These are phyloP conservation scores for Stomatorhinus walkeri DNA, from an alignment of 2,797 vertebrate species.

Conservation along the genomic window DNA sequence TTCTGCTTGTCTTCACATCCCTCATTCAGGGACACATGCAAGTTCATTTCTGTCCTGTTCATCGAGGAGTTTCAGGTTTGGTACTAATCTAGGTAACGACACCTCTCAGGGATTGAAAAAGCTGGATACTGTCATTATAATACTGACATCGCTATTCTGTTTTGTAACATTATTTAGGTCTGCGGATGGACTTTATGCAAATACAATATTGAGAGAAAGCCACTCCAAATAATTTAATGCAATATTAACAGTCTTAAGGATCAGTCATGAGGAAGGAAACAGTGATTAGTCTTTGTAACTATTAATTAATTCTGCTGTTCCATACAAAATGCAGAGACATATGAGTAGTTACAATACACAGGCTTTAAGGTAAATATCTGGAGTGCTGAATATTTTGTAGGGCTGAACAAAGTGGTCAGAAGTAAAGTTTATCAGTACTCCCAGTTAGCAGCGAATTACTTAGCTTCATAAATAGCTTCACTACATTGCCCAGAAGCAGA, in stretches of 20 bases:
- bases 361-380: conserved; percentile 25
- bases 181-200: conserved; percentile 50
- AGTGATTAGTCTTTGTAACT: conserved; percentile 41
- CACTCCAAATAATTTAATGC: conserved; percentile 53
- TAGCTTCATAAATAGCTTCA: neutral
- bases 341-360: conserved; percentile 1
- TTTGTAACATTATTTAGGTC: conserved; percentile 48
- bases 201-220: conserved; percentile 47
- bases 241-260: conserved; percentile 44
- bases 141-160: conserved; percentile 17
- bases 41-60: neutral
- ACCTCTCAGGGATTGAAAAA: neutral
- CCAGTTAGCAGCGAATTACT: neutral
- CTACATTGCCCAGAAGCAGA: neutral
- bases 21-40: neutral
- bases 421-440: conserved; percentile 25
- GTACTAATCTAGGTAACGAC: neutral
- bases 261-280: conserved; percentile 47
- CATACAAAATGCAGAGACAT: conserved; percentile 21
- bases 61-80: neutral
- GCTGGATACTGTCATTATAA: neutral
- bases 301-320: conserved; percentile 38
- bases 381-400: neutral
- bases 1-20: neutral
- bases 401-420: neutral